Percentiles rank a stretch among this genome's conserved stretches.
Evolutionary conservation across 2,888 invertebrate genomes (phyloP).

Genomic region (Hypena proboscidalis): DNA sequence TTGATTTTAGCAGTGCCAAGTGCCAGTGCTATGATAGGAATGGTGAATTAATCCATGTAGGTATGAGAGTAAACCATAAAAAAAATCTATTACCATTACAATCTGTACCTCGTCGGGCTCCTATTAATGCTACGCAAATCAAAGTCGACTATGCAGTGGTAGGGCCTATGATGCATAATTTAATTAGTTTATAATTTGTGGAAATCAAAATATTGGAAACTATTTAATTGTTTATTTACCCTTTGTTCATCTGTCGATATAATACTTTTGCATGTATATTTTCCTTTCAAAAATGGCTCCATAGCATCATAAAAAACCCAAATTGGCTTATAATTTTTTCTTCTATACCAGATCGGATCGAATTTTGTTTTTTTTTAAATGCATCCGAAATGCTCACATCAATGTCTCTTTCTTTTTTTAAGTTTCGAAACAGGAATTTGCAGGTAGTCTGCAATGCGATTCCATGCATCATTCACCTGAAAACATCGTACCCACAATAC

Average conservation of each 20-base stretch:
- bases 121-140: constrained; percentile 22
- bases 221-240: constrained; percentile 22
- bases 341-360: constrained; percentile 24
- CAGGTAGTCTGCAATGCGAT: constrained; percentile 25
- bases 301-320: constrained; percentile 29
- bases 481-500: constrained; percentile 19
- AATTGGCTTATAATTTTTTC: constrained; percentile 30
- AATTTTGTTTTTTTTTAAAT: constrained; percentile 29
- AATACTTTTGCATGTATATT: constrained; percentile 15
- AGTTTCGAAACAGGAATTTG: constrained; percentile 23
- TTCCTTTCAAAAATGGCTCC: constrained; percentile 27
- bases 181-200: constrained; percentile 22
- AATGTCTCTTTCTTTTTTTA: constrained; percentile 25
- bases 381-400: constrained; percentile 27
- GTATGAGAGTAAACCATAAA: constrained; percentile 14
- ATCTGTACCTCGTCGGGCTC: constrained; percentile 22
- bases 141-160: constrained; percentile 13
- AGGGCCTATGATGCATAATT: constrained; percentile 22
- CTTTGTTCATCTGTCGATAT: constrained; percentile 8
- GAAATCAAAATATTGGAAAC: constrained; percentile 15
- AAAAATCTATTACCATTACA: constrained; percentile 21
- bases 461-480: constrained; percentile 29
- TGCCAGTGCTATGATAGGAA: constrained; percentile 14
- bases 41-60: constrained; percentile 19
- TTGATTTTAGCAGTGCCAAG: too few species aligned